A percentile compares a stretch with the other conserved stretches of the same genome.
phyloP scores from a whole-genome alignment of 2,888 invertebrate species.

The Zelleria hepariella region DNA sequence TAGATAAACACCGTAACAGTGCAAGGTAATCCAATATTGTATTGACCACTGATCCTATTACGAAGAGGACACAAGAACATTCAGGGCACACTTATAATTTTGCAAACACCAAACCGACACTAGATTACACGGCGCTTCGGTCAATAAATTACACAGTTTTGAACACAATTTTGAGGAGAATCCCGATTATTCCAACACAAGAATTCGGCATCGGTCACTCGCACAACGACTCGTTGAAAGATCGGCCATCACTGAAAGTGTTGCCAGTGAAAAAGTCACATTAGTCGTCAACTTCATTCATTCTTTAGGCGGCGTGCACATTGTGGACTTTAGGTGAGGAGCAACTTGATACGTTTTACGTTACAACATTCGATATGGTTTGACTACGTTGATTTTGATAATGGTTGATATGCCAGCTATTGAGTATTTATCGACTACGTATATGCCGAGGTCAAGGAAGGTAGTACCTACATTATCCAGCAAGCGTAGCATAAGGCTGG shows the following conservation, averaged over 20 bases:
- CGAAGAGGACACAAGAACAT: conserved; percentile 58
- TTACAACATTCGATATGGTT: no score
- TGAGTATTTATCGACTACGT: no score
- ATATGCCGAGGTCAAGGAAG: no score
- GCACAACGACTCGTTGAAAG: conserved; percentile 50
- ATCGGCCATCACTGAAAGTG: conserved; percentile 67
- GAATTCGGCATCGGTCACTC: conserved; percentile 48
- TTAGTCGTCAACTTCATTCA: conserved; percentile 22
- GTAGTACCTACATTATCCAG: no score
- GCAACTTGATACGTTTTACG: no score
- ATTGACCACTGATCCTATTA: conserved; percentile 61
- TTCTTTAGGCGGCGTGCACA: background rate
- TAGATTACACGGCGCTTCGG: conserved; percentile 15
- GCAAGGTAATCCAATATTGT: conserved; percentile 56
- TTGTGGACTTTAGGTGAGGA: no score
- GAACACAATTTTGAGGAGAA: conserved; percentile 40
- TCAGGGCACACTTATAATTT: conserved; percentile 46
- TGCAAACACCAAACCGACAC: conserved; percentile 48
- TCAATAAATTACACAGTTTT: background rate
- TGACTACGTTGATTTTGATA: no score
- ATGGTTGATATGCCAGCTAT: no score
- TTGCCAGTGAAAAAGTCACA: conserved; percentile 38
- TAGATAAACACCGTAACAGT: conserved; percentile 48
- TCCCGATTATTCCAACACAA: conserved; percentile 53
- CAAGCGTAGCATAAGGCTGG: no score